Conservation (phyloP, 1,140 invertebrate genomes). For the Monochamus saltuarius region DNA sequence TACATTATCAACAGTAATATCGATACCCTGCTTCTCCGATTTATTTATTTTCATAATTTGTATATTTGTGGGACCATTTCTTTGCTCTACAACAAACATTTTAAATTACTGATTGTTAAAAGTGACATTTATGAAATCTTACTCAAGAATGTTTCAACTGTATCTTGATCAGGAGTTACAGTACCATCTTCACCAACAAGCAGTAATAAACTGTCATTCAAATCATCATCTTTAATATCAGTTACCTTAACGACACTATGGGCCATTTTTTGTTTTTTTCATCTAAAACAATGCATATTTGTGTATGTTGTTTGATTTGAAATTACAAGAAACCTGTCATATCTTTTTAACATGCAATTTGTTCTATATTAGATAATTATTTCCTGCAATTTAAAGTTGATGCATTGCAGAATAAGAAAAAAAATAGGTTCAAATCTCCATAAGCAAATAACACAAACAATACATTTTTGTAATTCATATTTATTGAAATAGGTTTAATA, state of each 20-base stretch:
- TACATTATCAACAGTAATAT: conserved; percentile 46
- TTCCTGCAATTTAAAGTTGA: background rate
- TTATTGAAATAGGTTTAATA: background rate
- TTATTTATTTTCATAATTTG: conserved; percentile 48
- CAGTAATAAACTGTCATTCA: conserved; percentile 44
- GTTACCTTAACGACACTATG: conserved; percentile 49
- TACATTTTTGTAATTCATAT: background rate
- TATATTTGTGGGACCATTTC: conserved; percentile 41
- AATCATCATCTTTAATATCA: conserved; percentile 35
- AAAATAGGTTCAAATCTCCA: background rate
- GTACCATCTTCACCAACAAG: conserved; percentile 48
- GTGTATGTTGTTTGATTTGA: background rate
- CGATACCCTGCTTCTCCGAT: conserved; percentile 44
- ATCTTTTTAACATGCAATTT: background rate
- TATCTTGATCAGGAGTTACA: conserved; percentile 46
- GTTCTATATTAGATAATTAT: background rate
- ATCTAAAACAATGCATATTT: conserved; percentile 8
- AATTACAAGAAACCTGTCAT: background rate
- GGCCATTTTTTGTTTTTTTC: conserved; percentile 36
- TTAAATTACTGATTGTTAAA: conserved; percentile 9
- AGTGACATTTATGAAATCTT: conserved; percentile 22
- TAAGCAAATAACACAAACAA: background rate
- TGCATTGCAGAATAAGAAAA: background rate
- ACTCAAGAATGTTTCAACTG: conserved; percentile 48
- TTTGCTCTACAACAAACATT: conserved; percentile 34